A percentile compares a stretch with the other conserved stretches of the same genome.
These are phyloP conservation scores for Drosophila merina DNA, from an alignment of 2,888 invertebrate species.

Conservation along the genomic window DNA sequence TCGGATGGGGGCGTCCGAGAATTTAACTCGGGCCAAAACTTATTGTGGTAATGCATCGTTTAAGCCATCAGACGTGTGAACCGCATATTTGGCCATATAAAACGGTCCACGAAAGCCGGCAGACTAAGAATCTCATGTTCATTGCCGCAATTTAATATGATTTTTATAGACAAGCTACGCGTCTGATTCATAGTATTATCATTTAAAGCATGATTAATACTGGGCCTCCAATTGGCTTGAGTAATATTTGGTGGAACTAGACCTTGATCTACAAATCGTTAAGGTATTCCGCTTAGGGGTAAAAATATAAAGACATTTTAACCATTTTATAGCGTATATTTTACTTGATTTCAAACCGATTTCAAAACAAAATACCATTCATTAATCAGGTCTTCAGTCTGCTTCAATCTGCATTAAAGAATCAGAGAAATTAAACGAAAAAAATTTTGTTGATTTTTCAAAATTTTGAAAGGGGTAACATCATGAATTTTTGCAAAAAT, in stretches of 20 bases:
- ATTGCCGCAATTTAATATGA: constrained; percentile 1
- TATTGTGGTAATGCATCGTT: constrained; percentile 10
- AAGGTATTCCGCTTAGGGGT: too few species aligned
- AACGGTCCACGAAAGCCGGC: not conserved
- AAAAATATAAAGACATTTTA: too few species aligned
- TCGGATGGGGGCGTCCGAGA: constrained; percentile 32
- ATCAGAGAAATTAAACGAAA: too few species aligned
- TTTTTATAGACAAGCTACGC: constrained; percentile 3
- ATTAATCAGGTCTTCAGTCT: too few species aligned
- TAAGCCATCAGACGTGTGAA: constrained; percentile 22
- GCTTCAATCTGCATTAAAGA: too few species aligned
- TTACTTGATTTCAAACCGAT: too few species aligned
- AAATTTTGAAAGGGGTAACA: too few species aligned
- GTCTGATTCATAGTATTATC: constrained; percentile 29
- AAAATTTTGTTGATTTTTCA: too few species aligned
- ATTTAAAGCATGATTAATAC: constrained; percentile 38
- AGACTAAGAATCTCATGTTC: not conserved
- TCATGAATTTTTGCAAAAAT: too few species aligned
- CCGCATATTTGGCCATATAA: not conserved
- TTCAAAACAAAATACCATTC: too few species aligned
- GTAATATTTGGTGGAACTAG: not conserved
- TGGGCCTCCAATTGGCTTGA: constrained; percentile 6
- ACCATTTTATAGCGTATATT: too few species aligned
- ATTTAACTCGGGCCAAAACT: constrained; percentile 11
- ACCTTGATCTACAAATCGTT: too few species aligned